Evolutionary conservation across 2,797 vertebrate species (phyloP).

Genomic region (Glyptemys insculpta): DNA sequence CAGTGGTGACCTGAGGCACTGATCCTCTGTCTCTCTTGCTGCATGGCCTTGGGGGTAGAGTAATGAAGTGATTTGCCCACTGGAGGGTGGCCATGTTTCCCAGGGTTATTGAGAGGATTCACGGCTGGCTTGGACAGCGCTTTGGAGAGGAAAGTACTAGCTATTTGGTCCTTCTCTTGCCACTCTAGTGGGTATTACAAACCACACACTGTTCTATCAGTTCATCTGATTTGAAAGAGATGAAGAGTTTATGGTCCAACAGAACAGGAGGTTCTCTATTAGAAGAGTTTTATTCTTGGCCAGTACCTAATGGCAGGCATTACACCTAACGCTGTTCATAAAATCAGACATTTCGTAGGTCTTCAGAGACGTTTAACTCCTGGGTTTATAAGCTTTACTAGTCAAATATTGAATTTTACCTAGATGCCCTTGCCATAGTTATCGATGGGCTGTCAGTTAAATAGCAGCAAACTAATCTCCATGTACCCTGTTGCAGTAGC

Average conservation of each 20-base stretch:
- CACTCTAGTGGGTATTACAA: background rate
- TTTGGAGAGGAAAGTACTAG: background rate
- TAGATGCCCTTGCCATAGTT: background rate
- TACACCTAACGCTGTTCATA: background rate
- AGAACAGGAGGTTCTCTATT: background rate
- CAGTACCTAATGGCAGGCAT: background rate
- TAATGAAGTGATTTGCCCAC: background rate
- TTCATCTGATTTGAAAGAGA: background rate
- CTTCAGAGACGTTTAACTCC: background rate
- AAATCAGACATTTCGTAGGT: background rate
- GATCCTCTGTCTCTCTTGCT: background rate
- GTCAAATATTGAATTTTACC: background rate
- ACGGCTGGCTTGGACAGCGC: background rate
- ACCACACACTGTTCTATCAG: background rate
- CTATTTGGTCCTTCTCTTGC: background rate
- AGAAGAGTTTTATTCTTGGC: background rate
- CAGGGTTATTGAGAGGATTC: constrained; percentile 6
- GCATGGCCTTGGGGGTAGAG: background rate
- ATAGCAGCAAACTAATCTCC: background rate
- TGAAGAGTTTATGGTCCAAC: background rate
- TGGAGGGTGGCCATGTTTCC: background rate
- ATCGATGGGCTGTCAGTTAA: background rate
- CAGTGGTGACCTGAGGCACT: background rate
- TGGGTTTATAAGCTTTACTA: background rate
- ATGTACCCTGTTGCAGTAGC: background rate